A percentile compares a stretch with the other conserved stretches of the same genome.
Conservation (phyloP, 2,888 invertebrate genomes). For the Spodoptera littoralis region DNA sequence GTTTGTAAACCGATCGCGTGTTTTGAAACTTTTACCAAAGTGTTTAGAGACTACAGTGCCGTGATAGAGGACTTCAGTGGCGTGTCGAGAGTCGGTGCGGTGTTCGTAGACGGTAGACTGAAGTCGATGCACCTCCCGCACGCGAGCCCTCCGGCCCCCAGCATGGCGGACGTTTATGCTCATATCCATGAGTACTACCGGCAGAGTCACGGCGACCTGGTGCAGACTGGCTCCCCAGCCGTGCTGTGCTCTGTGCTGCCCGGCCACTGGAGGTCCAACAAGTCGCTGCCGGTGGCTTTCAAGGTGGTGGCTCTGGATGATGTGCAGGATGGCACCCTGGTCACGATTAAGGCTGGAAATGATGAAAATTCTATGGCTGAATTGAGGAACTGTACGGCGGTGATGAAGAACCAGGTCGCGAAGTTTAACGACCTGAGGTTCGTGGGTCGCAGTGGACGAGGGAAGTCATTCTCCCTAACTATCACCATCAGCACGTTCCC, state of each 20-base stretch:
- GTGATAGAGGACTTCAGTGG: constrained; percentile 81
- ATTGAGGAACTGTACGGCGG: constrained; percentile 96
- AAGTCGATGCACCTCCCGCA: constrained; percentile 91
- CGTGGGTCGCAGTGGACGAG: constrained; percentile 98
- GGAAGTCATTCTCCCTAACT: constrained; percentile 97
- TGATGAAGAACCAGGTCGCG: constrained; percentile 99
- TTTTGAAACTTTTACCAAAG: constrained; percentile 79
- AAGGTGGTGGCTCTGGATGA: constrained; percentile 98
- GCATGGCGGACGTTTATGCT: constrained; percentile 93
- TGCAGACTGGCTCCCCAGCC: constrained; percentile 98
- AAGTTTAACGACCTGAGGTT: constrained; percentile 99
- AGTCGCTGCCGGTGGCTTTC: constrained; percentile 98
- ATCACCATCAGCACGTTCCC: constrained; percentile 95
- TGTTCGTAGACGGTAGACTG: constrained; percentile 75
- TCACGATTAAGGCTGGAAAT: constrained; percentile 98
- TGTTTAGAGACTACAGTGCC: constrained; percentile 76
- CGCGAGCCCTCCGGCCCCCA: constrained; percentile 88
- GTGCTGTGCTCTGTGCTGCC: constrained; percentile 98
- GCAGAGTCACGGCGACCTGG: constrained; percentile 97
- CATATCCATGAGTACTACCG: constrained; percentile 94
- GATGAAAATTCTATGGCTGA: constrained; percentile 99
- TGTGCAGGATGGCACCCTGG: constrained; percentile 97
- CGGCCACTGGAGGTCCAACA: constrained; percentile 99
- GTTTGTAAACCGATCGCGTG: constrained; percentile 72
- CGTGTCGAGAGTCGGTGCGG: constrained; percentile 77